Conservation (phyloP, 2,113 vertebrate genomes). For the Diadophis punctatus region DNA sequence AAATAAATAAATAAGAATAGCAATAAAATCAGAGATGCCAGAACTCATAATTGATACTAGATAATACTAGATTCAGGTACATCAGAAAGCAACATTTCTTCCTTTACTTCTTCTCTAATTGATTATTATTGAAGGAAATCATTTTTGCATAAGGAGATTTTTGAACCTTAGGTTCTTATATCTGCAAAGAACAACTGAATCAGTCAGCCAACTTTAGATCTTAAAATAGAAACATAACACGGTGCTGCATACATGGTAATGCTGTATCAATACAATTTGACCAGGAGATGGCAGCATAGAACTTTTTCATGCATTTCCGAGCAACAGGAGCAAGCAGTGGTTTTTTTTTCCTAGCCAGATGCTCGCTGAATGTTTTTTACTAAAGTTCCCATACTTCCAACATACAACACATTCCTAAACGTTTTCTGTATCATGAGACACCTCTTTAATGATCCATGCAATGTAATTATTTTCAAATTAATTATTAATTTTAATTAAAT, state of each 20-base stretch:
- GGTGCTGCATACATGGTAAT: not conserved
- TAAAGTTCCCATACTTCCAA: not conserved
- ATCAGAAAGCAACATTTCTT: not conserved
- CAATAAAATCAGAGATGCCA: not conserved
- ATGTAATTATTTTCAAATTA: not conserved
- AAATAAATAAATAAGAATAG: not conserved
- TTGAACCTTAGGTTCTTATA: too few relatives aligned
- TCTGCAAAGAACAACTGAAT: not conserved
- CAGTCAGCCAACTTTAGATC: too few relatives aligned
- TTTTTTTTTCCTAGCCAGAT: not conserved
- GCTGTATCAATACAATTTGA: not conserved
- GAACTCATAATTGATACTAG: not conserved
- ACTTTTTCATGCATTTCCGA: not conserved
- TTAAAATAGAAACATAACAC: not conserved
- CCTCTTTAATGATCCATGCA: not conserved
- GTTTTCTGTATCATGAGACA: not conserved
- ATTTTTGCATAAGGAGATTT: not conserved
- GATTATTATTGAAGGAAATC: not conserved
- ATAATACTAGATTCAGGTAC: too few relatives aligned
- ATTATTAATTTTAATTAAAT: not conserved
- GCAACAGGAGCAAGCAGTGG: too few relatives aligned
- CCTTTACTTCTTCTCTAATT: not conserved
- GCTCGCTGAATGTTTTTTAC: not conserved
- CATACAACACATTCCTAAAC: not conserved
- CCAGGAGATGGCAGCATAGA: slow-evolving; percentile 64